phyloP scores from a whole-genome alignment of 1,140 invertebrate genomes.

The Drosophila malerkotliana region DNA sequence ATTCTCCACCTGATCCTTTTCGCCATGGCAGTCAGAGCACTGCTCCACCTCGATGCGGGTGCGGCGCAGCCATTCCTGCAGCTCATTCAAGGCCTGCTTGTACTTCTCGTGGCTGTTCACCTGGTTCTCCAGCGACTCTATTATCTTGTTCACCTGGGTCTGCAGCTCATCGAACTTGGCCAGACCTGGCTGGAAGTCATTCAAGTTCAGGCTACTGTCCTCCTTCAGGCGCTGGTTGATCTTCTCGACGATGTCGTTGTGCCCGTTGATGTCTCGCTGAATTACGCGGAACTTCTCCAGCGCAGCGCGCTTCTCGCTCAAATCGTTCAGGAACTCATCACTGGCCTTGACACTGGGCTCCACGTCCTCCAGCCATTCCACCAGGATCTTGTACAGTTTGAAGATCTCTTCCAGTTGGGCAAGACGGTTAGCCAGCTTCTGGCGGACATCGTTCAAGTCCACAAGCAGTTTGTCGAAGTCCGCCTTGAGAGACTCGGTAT shows the following conservation, averaged over 20 bases:
- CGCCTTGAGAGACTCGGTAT: constrained; percentile 93
- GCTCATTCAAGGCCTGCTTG: constrained; percentile 91
- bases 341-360: constrained; percentile 91
- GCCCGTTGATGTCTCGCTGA: constrained; percentile 90
- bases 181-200: constrained; percentile 89
- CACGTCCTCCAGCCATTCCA: constrained; percentile 94
- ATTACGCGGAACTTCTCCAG: constrained; percentile 92
- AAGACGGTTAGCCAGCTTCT: constrained; percentile 89
- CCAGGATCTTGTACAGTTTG: constrained; percentile 90
- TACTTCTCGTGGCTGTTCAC: constrained; percentile 95
- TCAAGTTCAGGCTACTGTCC: constrained; percentile 87
- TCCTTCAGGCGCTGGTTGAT: constrained; percentile 88
- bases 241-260: constrained; percentile 90
- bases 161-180: constrained; percentile 89
- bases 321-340: constrained; percentile 90
- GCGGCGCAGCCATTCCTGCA: constrained; percentile 94
- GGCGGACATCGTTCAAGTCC: constrained; percentile 91
- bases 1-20: constrained; percentile 89
- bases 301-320: constrained; percentile 94
- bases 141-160: constrained; percentile 87
- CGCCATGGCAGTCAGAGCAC: constrained; percentile 92
- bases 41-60: constrained; percentile 93
- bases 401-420: constrained; percentile 92
- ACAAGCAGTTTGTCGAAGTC: constrained; percentile 94
- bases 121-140: constrained; percentile 91